Evolutionary conservation across 2,113 vertebrate genomes (phyloP).

Genomic region (Phasianus colchicus): DNA sequence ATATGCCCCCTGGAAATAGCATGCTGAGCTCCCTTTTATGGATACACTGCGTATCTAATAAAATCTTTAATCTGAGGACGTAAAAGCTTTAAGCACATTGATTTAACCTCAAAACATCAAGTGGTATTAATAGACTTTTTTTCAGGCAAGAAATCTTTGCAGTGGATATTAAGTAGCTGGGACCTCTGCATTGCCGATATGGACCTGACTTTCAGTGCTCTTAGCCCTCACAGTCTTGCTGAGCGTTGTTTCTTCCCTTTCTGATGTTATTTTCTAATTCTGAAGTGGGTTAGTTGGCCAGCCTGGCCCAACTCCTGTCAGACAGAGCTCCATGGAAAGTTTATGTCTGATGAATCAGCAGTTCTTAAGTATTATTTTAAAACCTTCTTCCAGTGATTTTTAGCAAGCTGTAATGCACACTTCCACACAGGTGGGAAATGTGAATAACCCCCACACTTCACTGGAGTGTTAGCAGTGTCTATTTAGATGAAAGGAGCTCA

Average conservation of each 20-base stretch:
- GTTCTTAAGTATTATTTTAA: not conserved
- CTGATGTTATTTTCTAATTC: not conserved
- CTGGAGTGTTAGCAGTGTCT: not conserved
- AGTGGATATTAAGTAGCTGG: not conserved
- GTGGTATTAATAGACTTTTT: not conserved
- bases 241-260: not conserved
- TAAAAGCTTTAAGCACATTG: not conserved
- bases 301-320: not conserved
- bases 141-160: not conserved
- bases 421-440: not conserved
- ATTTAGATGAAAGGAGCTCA: rapidly evolving
- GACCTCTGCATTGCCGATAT: not conserved
- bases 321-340: not conserved
- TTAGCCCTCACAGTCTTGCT: not conserved
- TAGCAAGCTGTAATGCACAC: not conserved
- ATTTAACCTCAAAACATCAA: conserved; percentile 35
- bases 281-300: not conserved
- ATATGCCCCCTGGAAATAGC: not conserved
- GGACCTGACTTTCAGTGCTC: not conserved
- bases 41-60: not conserved
- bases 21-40: not conserved
- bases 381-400: not conserved
- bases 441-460: not conserved
- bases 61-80: not conserved
- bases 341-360: not conserved